phyloP scores from a whole-genome alignment of 2,113 vertebrate genomes.

The Rhinopithecus roxellana region DNA sequence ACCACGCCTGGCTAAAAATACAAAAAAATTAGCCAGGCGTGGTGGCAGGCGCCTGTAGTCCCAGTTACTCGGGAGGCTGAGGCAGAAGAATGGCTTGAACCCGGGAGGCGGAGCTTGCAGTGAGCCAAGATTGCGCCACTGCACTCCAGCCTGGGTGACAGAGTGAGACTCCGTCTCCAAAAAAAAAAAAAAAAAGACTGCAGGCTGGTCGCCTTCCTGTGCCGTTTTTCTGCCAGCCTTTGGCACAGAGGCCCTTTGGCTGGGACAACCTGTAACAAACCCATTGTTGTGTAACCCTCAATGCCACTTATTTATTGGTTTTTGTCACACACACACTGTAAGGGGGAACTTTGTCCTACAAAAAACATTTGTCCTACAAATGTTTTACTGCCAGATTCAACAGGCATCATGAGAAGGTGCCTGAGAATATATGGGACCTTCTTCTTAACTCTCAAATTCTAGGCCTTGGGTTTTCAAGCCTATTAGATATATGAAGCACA shows the following conservation, averaged over 20 bases:
- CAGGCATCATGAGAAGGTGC: not conserved
- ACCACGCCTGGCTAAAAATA: too few relatives aligned
- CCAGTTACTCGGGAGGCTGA: too few relatives aligned
- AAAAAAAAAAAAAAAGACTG: conserved; percentile 22
- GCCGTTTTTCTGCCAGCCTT: conserved; percentile 62
- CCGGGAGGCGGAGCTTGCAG: too few relatives aligned
- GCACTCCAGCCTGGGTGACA: too few relatives aligned
- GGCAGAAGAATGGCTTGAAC: too few relatives aligned
- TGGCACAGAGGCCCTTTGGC: conserved; percentile 72
- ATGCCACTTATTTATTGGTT: conserved; percentile 88
- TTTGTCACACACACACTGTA: conserved; percentile 88
- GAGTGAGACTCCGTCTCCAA: too few relatives aligned
- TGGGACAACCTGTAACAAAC: conserved; percentile 76
- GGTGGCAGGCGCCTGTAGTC: too few relatives aligned
- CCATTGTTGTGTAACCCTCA: conserved; percentile 83
- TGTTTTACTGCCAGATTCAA: not conserved
- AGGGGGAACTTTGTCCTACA: conserved; percentile 85
- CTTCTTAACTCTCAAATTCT: not conserved
- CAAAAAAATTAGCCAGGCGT: too few relatives aligned
- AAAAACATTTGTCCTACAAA: not conserved
- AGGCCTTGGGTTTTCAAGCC: not conserved
- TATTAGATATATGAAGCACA: not conserved
- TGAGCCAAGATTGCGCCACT: too few relatives aligned
- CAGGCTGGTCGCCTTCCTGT: conserved; percentile 83
- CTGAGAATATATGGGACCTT: not conserved